Conservation (phyloP, 1,140 invertebrate species). For the Nephila pilipes region DNA sequence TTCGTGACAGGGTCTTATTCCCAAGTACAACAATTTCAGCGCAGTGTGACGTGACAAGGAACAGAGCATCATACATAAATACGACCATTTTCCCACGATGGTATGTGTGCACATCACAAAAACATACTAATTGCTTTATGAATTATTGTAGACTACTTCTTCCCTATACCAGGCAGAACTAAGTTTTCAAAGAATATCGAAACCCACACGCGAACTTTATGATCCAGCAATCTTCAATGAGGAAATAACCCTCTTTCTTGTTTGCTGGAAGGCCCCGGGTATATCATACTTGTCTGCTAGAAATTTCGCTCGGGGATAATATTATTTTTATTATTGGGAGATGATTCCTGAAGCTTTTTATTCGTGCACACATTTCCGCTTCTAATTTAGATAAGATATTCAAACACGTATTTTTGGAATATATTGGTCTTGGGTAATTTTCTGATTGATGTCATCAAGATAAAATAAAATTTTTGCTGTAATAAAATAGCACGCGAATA, state of each 20-base stretch:
- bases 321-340: background rate
- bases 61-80: constrained; percentile 2
- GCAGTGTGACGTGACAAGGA: constrained; percentile 49
- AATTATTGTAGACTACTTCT: background rate
- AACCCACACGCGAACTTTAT: constrained; percentile 53
- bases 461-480: too few relatives aligned
- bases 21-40: constrained; percentile 32
- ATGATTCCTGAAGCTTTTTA: background rate
- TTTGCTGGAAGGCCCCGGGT: background rate
- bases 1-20: constrained; percentile 33
- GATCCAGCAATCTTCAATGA: constrained; percentile 64
- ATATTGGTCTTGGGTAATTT: too few relatives aligned
- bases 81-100: background rate
- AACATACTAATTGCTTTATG: constrained; percentile 51
- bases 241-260: constrained; percentile 65
- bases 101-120: constrained; percentile 26
- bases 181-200: constrained; percentile 37
- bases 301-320: background rate
- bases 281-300: constrained; percentile 42
- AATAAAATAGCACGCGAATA: too few relatives aligned
- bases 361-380: too few relatives aligned
- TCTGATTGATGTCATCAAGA: too few relatives aligned
- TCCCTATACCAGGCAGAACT: constrained; percentile 64
- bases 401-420: too few relatives aligned
- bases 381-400: too few relatives aligned